Percentiles rank a stretch among this genome's conserved stretches.
Evolutionary conservation across 2,113 vertebrate genomes (phyloP).

Genomic region (Astatotilapia flaviijosephi): DNA sequence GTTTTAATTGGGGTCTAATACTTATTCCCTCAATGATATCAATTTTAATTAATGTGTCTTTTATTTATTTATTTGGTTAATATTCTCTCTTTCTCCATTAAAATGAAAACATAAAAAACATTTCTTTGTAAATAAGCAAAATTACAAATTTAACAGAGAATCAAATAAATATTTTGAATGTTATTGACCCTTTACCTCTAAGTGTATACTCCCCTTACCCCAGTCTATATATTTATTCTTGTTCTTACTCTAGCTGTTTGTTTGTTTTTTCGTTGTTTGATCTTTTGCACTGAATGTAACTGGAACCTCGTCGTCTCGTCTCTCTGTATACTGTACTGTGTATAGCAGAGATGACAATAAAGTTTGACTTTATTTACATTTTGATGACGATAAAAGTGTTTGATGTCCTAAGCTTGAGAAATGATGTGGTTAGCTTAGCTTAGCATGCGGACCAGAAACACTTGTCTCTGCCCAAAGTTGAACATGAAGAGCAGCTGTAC

Average conservation of each 20-base stretch:
- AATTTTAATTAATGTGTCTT: neutral
- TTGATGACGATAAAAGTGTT: neutral
- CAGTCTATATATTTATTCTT: accelerated
- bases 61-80: neutral
- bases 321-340: accelerated
- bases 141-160: neutral
- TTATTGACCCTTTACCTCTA: neutral
- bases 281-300: neutral
- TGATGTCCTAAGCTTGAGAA: neutral
- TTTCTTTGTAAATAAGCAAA: neutral
- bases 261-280: neutral
- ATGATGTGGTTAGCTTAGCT: neutral
- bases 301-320: accelerated
- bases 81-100: neutral
- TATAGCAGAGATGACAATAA: accelerated
- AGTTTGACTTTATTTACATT: neutral
- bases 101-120: neutral
- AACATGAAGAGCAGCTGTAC: neutral
- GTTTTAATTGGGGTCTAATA: neutral
- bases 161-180: accelerated
- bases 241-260: accelerated
- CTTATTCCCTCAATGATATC: neutral
- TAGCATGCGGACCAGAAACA: accelerated
- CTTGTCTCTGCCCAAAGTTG: neutral
- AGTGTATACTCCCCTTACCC: accelerated